Evolutionary conservation across 2,797 vertebrate species (phyloP).

Genomic region (Ptychobarbus kaznakovi): DNA sequence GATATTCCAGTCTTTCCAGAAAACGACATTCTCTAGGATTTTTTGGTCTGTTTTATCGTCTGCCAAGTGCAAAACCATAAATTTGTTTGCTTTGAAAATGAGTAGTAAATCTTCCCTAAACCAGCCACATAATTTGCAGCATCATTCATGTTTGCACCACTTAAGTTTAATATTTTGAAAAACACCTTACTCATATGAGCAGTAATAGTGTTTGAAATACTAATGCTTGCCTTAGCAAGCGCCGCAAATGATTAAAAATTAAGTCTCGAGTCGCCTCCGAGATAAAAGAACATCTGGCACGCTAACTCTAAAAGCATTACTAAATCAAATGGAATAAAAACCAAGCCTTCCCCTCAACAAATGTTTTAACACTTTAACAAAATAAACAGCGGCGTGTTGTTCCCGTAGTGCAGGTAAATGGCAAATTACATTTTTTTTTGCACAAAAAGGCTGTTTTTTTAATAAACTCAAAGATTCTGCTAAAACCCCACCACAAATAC

Average conservation of each 20-base stretch:
- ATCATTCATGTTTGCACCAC: neutral
- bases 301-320: neutral
- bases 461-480: neutral
- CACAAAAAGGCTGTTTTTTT: neutral
- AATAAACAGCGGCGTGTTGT: neutral
- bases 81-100: neutral
- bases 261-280: neutral
- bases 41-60: neutral
- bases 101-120: neutral
- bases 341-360: neutral
- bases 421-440: neutral
- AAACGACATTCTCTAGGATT: neutral
- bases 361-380: neutral
- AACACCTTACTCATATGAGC: conserved; percentile 1
- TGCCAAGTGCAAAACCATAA: neutral
- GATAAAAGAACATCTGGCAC: conserved; percentile 18
- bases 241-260: neutral
- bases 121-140: neutral
- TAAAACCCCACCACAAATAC: conserved; percentile 12
- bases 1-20: neutral
- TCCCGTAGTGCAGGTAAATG: neutral
- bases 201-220: conserved; percentile 12
- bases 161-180: conserved; percentile 6
- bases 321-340: conserved; percentile 13
- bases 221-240: conserved; percentile 6